Evolutionary conservation across 2,888 invertebrate genomes (phyloP).

Genomic region (Melinaea marsaeus): DNA sequence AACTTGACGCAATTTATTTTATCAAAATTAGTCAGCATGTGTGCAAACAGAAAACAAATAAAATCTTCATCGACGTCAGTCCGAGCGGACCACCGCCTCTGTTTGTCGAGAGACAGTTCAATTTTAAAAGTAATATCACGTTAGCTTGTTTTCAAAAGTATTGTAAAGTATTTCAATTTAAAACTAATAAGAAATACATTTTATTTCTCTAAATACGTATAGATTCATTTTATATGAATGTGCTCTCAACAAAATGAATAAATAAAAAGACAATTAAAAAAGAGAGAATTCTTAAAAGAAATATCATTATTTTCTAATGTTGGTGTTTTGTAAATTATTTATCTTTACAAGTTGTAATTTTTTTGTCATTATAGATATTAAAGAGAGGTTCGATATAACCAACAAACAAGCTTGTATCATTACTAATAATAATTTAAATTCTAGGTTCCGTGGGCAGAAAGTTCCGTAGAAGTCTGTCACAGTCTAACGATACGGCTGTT

Average conservation of each 20-base stretch:
- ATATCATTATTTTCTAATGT: too few species aligned
- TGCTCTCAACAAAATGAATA: too few species aligned
- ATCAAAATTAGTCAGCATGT: not conserved
- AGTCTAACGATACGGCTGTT: constrained; percentile 52
- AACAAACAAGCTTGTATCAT: not conserved
- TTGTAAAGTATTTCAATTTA: not conserved
- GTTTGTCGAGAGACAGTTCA: not conserved
- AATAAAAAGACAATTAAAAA: too few species aligned
- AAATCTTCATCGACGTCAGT: constrained; percentile 13
- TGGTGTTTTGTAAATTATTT: too few species aligned
- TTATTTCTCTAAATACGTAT: not conserved
- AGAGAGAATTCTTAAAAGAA: too few species aligned
- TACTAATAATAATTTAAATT: not conserved
- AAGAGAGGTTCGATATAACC: too few species aligned
- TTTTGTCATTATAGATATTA: too few species aligned
- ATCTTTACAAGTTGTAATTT: too few species aligned
- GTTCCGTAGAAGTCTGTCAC: constrained; percentile 50
- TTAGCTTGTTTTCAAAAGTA: not conserved
- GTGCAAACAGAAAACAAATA: constrained; percentile 13
- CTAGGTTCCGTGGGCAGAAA: constrained; percentile 35
- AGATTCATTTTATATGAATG: too few species aligned
- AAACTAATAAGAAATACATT: not conserved
- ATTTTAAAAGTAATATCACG: constrained; percentile 2
- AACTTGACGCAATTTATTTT: too few species aligned
- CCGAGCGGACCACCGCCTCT: not conserved